Conservation (phyloP, 2,888 invertebrate species). For the Lathronympha strigana region DNA sequence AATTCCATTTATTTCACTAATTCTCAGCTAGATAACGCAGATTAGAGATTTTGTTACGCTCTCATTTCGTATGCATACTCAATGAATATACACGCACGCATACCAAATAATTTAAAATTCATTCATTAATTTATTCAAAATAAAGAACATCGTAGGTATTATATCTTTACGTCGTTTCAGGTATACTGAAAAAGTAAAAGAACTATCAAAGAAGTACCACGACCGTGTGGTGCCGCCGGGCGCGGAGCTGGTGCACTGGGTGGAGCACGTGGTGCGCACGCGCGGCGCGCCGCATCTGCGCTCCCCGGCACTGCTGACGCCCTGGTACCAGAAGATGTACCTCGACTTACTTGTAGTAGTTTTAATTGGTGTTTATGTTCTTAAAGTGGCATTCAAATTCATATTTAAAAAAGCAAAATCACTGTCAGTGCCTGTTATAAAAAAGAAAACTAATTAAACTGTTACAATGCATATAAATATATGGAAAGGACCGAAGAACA, state of each 20-base stretch:
- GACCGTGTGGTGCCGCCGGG: constrained; percentile 76
- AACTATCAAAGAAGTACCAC: constrained; percentile 36
- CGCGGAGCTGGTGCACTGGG: constrained; percentile 85
- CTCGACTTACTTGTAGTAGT: constrained; percentile 26
- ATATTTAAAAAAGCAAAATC: not conserved
- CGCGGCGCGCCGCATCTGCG: constrained; percentile 76
- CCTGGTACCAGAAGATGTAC: constrained; percentile 50
- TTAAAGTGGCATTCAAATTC: not conserved
- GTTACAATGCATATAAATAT: no score
- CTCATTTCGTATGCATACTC: no score
- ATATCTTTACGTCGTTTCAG: constrained; percentile 46
- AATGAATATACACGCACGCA: no score
- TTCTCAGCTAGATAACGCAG: no score
- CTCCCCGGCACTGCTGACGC: constrained; percentile 40
- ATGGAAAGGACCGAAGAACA: no score
- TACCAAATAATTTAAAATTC: no score
- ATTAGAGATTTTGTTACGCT: no score
- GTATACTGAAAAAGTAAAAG: constrained; percentile 46
- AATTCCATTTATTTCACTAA: no score
- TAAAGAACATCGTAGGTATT: no score
- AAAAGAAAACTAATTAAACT: constrained; percentile 1
- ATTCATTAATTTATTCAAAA: no score
- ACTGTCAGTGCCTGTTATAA: not conserved
- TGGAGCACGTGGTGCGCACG: constrained; percentile 83
- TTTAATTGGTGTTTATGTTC: not conserved